Conservation (phyloP, 2,888 invertebrate species). For the Acronicta alni region DNA sequence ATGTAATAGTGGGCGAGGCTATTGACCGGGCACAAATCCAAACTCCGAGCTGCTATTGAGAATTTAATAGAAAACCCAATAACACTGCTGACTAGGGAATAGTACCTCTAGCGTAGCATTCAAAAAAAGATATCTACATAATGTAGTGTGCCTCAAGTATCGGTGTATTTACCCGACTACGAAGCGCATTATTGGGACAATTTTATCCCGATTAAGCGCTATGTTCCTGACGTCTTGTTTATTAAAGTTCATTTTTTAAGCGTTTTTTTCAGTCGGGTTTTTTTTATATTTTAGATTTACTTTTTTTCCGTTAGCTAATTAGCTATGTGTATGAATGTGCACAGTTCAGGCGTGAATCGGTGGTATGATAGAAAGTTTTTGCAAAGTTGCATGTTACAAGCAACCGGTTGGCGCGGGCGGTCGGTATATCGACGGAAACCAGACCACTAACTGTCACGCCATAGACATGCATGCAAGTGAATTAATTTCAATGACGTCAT, state of each 20-base stretch:
- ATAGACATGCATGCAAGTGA: constrained; percentile 63
- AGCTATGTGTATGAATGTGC: constrained; percentile 14
- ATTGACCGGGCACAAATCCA: no score
- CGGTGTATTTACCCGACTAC: constrained; percentile 15
- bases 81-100: no score
- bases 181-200: no score
- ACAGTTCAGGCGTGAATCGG: constrained; percentile 21
- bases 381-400: constrained; percentile 73
- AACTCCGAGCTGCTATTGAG: no score
- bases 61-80: no score
- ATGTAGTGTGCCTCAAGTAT: constrained; percentile 31
- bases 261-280: no score
- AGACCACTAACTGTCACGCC: constrained; percentile 61
- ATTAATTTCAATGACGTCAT: constrained; percentile 62
- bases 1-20: no score
- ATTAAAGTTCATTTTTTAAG: no score
- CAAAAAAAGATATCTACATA: constrained; percentile 6
- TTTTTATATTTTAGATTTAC: no score
- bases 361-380: constrained; percentile 74
- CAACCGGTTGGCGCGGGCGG: constrained; percentile 47
- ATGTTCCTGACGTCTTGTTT: no score
- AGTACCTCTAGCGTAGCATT: constrained; percentile 34
- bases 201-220: no score
- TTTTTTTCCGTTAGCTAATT: no score
- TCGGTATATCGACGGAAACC: constrained; percentile 69